Evolutionary conservation across 1,140 invertebrate genomes (phyloP).

Genomic region (Zaprionus camerounensis): DNA sequence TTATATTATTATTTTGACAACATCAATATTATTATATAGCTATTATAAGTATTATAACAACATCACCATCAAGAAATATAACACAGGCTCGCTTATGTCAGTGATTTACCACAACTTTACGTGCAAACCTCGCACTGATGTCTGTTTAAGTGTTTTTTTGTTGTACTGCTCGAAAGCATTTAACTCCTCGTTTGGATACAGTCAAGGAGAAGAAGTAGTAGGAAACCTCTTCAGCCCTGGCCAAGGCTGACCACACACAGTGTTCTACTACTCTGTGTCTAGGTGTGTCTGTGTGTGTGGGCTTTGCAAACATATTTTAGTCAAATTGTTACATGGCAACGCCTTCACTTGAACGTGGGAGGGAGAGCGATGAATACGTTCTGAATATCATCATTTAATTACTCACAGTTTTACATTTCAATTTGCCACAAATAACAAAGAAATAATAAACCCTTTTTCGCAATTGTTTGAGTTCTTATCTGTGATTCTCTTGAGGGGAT

Average conservation of each 20-base stretch:
- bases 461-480: slow-evolving; percentile 8
- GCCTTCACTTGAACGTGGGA: background rate
- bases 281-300: background rate
- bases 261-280: background rate
- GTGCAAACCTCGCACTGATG: background rate
- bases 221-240: background rate
- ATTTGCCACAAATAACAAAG: slow-evolving; percentile 13
- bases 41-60: too few species aligned
- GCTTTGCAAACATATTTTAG: slow-evolving; percentile 47
- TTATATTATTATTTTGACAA: too few species aligned
- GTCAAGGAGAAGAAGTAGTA: background rate
- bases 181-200: slow-evolving; percentile 5
- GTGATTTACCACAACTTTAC: background rate
- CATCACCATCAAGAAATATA: too few species aligned
- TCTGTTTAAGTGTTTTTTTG: background rate
- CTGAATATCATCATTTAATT: slow-evolving; percentile 14
- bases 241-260: slow-evolving; percentile 11
- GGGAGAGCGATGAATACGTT: slow-evolving; percentile 13
- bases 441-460: slow-evolving; percentile 2
- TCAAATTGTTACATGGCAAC: slow-evolving; percentile 41
- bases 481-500: background rate
- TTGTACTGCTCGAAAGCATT: slow-evolving; percentile 19
- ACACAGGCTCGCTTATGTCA: background rate
- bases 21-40: too few species aligned
- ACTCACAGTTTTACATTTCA: slow-evolving; percentile 5